Conservation (phyloP, 1,140 invertebrate species). For the Magallana angulata region DNA sequence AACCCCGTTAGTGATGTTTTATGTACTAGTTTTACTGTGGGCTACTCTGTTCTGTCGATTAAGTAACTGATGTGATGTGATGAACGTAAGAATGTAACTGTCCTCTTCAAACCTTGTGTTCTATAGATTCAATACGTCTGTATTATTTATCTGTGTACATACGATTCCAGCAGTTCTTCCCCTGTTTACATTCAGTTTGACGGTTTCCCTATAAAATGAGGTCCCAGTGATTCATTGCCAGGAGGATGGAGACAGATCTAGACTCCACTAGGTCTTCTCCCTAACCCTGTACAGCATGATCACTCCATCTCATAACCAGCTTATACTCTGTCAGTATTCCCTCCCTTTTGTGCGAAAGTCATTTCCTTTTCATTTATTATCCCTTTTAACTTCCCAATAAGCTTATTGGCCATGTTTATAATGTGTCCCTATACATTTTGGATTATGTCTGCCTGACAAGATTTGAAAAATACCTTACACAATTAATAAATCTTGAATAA, state of each 20-base stretch:
- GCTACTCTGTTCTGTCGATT: no score
- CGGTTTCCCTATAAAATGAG: background rate
- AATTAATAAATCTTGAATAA: no score
- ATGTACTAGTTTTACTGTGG: background rate
- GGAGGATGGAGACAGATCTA: background rate
- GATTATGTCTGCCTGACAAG: no score
- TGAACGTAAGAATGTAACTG: no score
- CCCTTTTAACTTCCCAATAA: background rate
- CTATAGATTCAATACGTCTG: no score
- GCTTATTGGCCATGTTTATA: slow-evolving; percentile 6
- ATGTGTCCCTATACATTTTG: background rate
- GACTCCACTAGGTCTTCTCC: background rate
- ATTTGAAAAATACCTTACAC: no score
- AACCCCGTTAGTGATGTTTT: background rate
- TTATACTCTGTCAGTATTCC: background rate
- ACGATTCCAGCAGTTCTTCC: background rate
- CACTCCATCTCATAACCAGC: background rate
- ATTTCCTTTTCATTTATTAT: slow-evolving; percentile 1
- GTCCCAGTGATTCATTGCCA: background rate
- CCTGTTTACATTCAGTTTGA: background rate
- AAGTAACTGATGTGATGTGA: no score
- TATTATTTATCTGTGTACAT: background rate
- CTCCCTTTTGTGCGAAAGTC: background rate
- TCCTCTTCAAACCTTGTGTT: no score
- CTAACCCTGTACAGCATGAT: background rate